Percentiles rank a stretch among this genome's conserved stretches.
These are phyloP conservation scores for Heliconius eleuchia DNA, from an alignment of 1,140 invertebrate species.

Conservation along the genomic window DNA sequence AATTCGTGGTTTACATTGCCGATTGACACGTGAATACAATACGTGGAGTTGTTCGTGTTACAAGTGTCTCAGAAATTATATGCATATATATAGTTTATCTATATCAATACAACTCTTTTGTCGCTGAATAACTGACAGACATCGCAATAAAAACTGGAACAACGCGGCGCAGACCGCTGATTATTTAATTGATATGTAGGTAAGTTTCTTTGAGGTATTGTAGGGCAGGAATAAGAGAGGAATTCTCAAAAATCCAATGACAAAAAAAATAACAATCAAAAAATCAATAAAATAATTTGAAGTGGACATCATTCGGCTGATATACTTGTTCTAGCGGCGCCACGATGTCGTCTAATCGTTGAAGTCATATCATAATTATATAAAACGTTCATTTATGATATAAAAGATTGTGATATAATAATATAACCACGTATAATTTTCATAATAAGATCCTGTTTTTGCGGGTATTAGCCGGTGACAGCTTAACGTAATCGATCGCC, in stretches of 20 bases:
- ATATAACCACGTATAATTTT: slow-evolving; percentile 25
- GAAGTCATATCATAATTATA: slow-evolving; percentile 14
- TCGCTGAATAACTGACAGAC: too few species aligned
- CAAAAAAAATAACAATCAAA: too few species aligned
- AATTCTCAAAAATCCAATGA: too few species aligned
- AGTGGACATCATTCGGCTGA: neutral
- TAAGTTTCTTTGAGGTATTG: too few species aligned
- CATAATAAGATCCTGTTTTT: slow-evolving; percentile 44
- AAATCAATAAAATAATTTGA: neutral
- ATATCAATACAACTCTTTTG: too few species aligned
- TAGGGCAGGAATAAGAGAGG: too few species aligned
- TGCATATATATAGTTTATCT: too few species aligned
- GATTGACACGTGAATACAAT: slow-evolving; percentile 21
- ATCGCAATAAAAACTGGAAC: too few species aligned
- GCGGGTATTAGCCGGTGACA: slow-evolving; percentile 49
- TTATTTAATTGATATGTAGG: too few species aligned
- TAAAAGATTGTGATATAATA: slow-evolving; percentile 32
- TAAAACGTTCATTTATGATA: slow-evolving; percentile 34
- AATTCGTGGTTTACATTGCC: slow-evolving; percentile 34
- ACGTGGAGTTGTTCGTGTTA: neutral
- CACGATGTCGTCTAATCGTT: neutral
- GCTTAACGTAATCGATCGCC: slow-evolving; percentile 39
- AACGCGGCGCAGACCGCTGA: too few species aligned
- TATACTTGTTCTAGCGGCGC: neutral
- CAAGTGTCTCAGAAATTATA: neutral